phyloP scores from a whole-genome alignment of 2,113 vertebrate species.

The Oxyura jamaicensis region DNA sequence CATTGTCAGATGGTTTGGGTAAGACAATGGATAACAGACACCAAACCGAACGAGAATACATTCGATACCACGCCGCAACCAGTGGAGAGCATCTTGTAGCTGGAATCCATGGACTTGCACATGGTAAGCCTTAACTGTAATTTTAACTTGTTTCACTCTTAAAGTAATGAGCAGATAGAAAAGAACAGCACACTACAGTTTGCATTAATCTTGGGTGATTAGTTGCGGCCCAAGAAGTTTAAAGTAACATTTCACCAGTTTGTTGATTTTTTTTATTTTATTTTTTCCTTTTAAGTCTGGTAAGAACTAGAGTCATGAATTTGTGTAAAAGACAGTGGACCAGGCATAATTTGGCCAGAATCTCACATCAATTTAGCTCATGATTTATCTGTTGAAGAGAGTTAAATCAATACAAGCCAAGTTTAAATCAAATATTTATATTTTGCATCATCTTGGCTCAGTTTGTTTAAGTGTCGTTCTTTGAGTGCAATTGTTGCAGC shows the following conservation, averaged over 20 bases:
- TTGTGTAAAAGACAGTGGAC: background rate
- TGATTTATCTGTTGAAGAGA: constrained; percentile 54
- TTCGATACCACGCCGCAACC: constrained; percentile 94
- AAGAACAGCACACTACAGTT: background rate
- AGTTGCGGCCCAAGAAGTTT: background rate
- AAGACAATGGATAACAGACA: constrained; percentile 98
- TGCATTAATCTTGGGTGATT: background rate
- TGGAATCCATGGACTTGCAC: constrained; percentile 95
- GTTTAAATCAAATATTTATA: constrained; percentile 61
- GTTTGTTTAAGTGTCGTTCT: constrained; percentile 49
- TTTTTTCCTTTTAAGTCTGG: background rate
- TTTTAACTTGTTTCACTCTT: background rate
- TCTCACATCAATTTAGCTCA: constrained; percentile 39
- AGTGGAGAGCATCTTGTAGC: constrained; percentile 96
- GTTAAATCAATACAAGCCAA: constrained; percentile 49
- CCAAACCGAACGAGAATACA: constrained; percentile 94
- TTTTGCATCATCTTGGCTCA: constrained; percentile 52
- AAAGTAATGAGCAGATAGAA: background rate
- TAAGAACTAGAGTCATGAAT: background rate
- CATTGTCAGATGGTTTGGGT: constrained; percentile 92
- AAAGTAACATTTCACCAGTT: background rate
- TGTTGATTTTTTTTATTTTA: background rate
- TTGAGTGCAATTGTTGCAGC: background rate
- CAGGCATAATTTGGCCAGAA: constrained; percentile 5
- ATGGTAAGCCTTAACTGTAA: constrained; percentile 79